phyloP scores from a whole-genome alignment of 1,140 invertebrate genomes.

The Drosophila repleta region DNA sequence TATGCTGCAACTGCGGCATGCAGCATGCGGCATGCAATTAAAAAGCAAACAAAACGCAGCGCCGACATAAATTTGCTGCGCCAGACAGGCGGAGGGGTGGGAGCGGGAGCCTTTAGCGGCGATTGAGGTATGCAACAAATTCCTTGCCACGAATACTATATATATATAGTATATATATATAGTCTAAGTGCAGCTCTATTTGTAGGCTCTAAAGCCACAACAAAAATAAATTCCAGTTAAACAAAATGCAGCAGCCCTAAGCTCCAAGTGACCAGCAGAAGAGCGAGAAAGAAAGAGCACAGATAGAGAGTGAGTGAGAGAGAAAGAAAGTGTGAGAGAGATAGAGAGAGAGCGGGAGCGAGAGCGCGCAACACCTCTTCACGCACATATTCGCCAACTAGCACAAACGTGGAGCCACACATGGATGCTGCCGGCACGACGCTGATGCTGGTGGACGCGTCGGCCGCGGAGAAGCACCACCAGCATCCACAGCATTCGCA shows the following conservation, averaged over 20 bases:
- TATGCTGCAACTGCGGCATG: slow-evolving; percentile 37
- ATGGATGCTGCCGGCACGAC: slow-evolving; percentile 51
- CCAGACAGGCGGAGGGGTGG: slow-evolving; percentile 1
- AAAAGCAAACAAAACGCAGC: slow-evolving; percentile 57
- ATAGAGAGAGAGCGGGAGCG: not conserved
- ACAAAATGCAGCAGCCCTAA: no score
- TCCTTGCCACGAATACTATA: not conserved
- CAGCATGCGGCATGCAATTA: slow-evolving; percentile 54
- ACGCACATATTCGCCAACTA: not conserved
- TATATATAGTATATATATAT: not conserved
- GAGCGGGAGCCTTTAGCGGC: not conserved
- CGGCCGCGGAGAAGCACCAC: slow-evolving; percentile 28
- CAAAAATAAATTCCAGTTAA: not conserved
- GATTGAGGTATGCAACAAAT: slow-evolving; percentile 29
- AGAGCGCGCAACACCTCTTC: not conserved
- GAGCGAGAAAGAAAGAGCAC: no score
- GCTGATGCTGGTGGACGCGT: slow-evolving; percentile 53
- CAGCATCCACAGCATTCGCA: slow-evolving; percentile 28
- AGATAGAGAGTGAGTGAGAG: no score
- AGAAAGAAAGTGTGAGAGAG: not conserved
- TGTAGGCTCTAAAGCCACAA: slow-evolving; percentile 12
- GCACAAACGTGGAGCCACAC: slow-evolving; percentile 15
- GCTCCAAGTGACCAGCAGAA: no score
- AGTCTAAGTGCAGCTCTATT: slow-evolving; percentile 1
- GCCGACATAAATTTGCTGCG: slow-evolving; percentile 62